These are phyloP conservation scores for Barbus barbus DNA, from an alignment of 2,113 vertebrate species.

Conservation along the genomic window DNA sequence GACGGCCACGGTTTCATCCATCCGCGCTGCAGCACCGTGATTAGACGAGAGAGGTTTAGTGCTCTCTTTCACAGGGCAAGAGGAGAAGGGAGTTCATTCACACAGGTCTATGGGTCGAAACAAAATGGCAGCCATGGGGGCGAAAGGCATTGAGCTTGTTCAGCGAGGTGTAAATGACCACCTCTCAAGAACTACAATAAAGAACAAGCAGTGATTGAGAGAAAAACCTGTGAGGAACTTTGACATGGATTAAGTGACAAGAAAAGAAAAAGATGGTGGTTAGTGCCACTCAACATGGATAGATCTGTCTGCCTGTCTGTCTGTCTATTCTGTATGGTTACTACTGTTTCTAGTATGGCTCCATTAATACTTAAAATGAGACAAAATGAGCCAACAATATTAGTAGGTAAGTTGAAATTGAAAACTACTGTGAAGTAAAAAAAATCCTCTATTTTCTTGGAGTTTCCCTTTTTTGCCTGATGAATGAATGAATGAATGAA, in stretches of 20 bases:
- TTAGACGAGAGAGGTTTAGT: slow-evolving; percentile 70
- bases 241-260: slow-evolving; percentile 36
- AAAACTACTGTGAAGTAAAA: not conserved
- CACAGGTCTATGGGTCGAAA: slow-evolving; percentile 66
- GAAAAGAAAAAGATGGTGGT: slow-evolving; percentile 28
- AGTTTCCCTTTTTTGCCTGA: too few species aligned
- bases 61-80: slow-evolving; percentile 66
- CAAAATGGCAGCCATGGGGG: slow-evolving; percentile 64
- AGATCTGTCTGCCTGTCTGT: not conserved
- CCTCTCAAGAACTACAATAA: slow-evolving; percentile 60
- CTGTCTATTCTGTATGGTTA: not conserved
- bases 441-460: too few species aligned
- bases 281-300: slow-evolving; percentile 7
- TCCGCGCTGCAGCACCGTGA: slow-evolving; percentile 59
- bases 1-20: slow-evolving; percentile 51
- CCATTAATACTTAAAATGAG: too few species aligned
- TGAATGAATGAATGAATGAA: too few species aligned
- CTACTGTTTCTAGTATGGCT: not conserved
- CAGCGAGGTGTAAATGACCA: slow-evolving; percentile 70
- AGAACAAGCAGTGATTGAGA: slow-evolving; percentile 45
- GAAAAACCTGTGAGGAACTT: slow-evolving; percentile 41
- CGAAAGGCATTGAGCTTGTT: slow-evolving; percentile 65
- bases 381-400: not conserved
- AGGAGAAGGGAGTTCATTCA: slow-evolving; percentile 66
- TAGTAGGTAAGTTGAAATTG: not conserved